These are phyloP conservation scores for Triplophysa rosa DNA, from an alignment of 2,113 vertebrate genomes.

Conservation along the genomic window DNA sequence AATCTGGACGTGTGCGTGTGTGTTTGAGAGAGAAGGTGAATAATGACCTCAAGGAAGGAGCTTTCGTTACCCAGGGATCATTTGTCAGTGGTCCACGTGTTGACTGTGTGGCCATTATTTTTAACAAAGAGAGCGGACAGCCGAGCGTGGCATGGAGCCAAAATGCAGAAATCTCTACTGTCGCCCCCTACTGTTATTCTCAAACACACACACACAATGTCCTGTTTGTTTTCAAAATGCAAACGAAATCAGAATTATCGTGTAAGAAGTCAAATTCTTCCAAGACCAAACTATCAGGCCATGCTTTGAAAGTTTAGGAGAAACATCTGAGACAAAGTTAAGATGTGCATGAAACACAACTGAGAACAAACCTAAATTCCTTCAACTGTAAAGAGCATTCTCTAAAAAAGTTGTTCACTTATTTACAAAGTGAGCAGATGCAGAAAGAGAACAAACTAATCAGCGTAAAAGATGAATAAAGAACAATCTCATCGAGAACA, in stretches of 20 bases:
- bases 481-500: conserved; percentile 2
- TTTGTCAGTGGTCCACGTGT: conserved; percentile 66
- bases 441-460: background rate
- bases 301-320: background rate
- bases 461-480: background rate
- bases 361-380: too few relatives aligned
- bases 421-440: background rate
- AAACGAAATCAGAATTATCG: too few relatives aligned
- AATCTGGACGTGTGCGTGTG: background rate
- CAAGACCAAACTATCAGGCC: background rate
- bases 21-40: background rate
- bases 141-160: conserved; percentile 48
- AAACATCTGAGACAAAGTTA: too few relatives aligned
- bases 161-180: conserved; percentile 16
- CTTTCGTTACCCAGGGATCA: conserved; percentile 65
- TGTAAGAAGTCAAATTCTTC: too few relatives aligned
- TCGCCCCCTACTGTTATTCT: conserved; percentile 17
- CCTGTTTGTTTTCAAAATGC: too few relatives aligned
- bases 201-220: conserved; percentile 9
- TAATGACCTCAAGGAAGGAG: conserved; percentile 57
- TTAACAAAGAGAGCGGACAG: conserved; percentile 66
- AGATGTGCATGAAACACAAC: too few relatives aligned
- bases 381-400: too few relatives aligned
- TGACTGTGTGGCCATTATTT: conserved; percentile 59
- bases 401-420: background rate